Base-by-base conservation (phyloP, 1,140 invertebrate species). In the Harpegnathos saltator region DNA sequence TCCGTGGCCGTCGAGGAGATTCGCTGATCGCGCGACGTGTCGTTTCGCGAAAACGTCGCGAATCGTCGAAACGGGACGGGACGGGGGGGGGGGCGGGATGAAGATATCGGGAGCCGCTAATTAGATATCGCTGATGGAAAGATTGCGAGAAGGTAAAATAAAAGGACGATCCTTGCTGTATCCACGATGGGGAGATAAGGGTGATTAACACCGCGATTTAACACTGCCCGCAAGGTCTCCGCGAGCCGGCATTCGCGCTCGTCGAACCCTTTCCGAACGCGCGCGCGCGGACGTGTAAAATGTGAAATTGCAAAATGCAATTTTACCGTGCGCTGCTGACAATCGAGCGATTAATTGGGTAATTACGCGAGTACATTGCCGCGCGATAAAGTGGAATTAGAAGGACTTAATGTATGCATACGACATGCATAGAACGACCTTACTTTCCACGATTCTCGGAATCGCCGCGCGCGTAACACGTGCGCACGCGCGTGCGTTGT, bases 381-480 rank as follows among this genome's bases (percentile, higher is more conserved):
- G 69, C 22, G 33, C 73, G 74, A 59, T 80, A 71, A 80, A 59
- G 52, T 69, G 33, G 52, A 71, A 48, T 80, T 80, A 71, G 75
- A 80, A 29, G 66, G 75, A 80, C 26, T 58, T 80, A 71, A 80
- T 71, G 33, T 80, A 80, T 80, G 52, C 65, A 22, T 17, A 29
- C 38, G 75, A 80, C 63, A 71, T 52, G 75, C 75, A 48, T 22
- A 50, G 22, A 69, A 48, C 81, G 59, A n/a, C 81, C 81, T 77
- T 82, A 82, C 80, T 82, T 83, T 83, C 81, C 81, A 77, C 61
- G 73, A 77, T 83, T 83, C 81, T 74, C 50, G 61, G 81, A 83
- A 83, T n/a, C 68, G 38, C 38, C 38, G 44, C 24, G 9, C 26
- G 59, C 24, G 69, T 26, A 63, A 38, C 17, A 26, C 52, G 33